These are phyloP conservation scores for Rotaria macrura DNA, from an alignment of 2,888 invertebrate species.

Conservation along the genomic window DNA sequence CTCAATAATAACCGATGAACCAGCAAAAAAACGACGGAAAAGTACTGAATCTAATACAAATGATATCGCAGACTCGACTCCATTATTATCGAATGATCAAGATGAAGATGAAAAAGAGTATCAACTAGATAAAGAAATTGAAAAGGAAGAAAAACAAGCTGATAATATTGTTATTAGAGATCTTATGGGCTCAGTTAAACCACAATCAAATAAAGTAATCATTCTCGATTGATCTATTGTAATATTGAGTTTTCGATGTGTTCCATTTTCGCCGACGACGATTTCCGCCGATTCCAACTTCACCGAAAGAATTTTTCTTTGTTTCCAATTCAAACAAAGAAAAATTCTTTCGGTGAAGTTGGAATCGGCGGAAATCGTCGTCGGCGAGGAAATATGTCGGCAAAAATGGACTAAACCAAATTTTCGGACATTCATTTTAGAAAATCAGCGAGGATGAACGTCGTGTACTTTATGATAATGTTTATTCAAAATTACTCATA, in stretches of 20 bases:
- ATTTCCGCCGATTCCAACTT: too few species aligned
- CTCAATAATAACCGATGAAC: neutral
- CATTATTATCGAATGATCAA: neutral
- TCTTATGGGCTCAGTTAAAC: neutral
- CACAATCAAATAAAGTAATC: neutral
- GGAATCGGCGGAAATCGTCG: too few species aligned
- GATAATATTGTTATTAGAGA: constrained; percentile 19
- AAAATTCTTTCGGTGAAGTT: too few species aligned
- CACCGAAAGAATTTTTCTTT: too few species aligned
- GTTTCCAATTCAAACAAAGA: too few species aligned
- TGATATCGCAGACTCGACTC: neutral
- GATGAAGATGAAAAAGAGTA: neutral
- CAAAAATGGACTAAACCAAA: too few species aligned
- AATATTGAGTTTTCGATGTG: neutral
- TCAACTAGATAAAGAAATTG: neutral
- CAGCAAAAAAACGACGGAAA: neutral
- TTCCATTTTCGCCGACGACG: too few species aligned
- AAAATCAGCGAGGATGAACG: neutral
- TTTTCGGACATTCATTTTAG: too few species aligned
- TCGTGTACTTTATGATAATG: neutral
- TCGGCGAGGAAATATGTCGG: too few species aligned
- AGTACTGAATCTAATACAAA: neutral
- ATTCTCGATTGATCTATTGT: neutral
- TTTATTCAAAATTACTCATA: neutral
- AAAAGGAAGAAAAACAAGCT: constrained; percentile 2